Percentiles rank a stretch among this genome's conserved stretches.
These are phyloP conservation scores for Lepidocyrtinus sp. DNA, from an alignment of 2,888 invertebrate species.

Conservation along the genomic window DNA sequence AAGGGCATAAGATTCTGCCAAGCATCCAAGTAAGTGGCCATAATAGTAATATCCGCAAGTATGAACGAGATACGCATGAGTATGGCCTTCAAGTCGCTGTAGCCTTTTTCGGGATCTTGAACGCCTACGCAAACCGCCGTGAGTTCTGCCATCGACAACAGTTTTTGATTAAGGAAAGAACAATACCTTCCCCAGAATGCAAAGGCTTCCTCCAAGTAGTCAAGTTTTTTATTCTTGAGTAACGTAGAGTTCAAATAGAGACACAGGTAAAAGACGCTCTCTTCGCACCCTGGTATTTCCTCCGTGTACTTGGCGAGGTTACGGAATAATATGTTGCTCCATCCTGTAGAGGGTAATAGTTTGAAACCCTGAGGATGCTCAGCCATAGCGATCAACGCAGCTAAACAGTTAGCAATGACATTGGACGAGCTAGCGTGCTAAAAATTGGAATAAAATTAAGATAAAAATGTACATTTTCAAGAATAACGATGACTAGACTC, in stretches of 20 bases:
- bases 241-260: constrained; percentile 62
- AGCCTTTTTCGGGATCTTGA: constrained; percentile 64
- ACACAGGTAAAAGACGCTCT: constrained; percentile 62
- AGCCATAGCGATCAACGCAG: constrained; percentile 58
- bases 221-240: constrained; percentile 54
- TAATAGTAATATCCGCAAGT: constrained; percentile 53
- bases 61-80: constrained; percentile 58
- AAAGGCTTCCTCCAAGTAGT: constrained; percentile 64
- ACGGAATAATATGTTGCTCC: constrained; percentile 40
- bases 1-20: constrained; percentile 62
- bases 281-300: too few species aligned
- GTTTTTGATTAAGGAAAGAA: constrained; percentile 50
- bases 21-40: constrained; percentile 61
- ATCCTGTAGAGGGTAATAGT: constrained; percentile 50
- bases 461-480: constrained; percentile 14
- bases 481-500: too few species aligned
- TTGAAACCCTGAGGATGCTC: constrained; percentile 46
- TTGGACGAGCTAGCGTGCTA: constrained; percentile 42
- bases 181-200: constrained; percentile 67
- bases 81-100: constrained; percentile 59
- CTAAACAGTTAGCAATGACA: constrained; percentile 63
- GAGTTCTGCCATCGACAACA: constrained; percentile 61
- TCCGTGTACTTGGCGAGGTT: constrained; percentile 46
- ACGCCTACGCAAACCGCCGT: constrained; percentile 60
- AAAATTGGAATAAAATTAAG: constrained; percentile 10